phyloP scores from a whole-genome alignment of 2,888 invertebrate genomes.

The Seira ritae region DNA sequence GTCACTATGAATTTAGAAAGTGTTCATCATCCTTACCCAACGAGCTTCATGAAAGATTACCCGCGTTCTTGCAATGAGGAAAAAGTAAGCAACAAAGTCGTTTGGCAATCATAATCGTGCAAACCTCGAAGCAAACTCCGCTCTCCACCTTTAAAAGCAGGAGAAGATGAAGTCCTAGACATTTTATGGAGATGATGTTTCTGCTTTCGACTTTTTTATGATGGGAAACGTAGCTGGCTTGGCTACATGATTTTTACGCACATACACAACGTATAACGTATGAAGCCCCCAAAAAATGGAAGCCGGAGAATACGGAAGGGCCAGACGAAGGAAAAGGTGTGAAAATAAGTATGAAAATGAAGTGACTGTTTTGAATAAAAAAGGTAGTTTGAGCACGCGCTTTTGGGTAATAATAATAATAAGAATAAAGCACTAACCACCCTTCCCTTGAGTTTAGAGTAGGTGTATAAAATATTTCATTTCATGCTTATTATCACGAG shows the following conservation, averaged over 20 bases:
- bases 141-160: too few relatives aligned
- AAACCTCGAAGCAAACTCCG: too few relatives aligned
- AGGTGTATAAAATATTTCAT: slow-evolving; percentile 54
- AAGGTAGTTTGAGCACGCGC: slow-evolving; percentile 49
- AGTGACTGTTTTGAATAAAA: slow-evolving; percentile 30
- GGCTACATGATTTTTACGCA: too few relatives aligned
- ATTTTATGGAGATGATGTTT: too few relatives aligned
- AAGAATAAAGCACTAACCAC: slow-evolving; percentile 42
- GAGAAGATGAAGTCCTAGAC: too few relatives aligned
- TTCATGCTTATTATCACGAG: slow-evolving; percentile 56
- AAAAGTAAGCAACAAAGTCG: not conserved
- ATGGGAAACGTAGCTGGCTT: too few relatives aligned
- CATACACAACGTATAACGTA: too few relatives aligned
- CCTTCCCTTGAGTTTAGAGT: slow-evolving; percentile 16
- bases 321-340: slow-evolving; percentile 32
- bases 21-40: slow-evolving; percentile 46
- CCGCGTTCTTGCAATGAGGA: not conserved
- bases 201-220: too few relatives aligned
- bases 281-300: too few relatives aligned
- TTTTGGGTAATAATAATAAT: slow-evolving; percentile 36
- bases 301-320: too few relatives aligned
- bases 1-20: slow-evolving; percentile 56
- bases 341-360: slow-evolving; percentile 60
- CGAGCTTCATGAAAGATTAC: not conserved
- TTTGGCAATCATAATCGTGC: too few relatives aligned